Percentiles rank a stretch among this genome's conserved stretches.
Evolutionary conservation across 2,113 vertebrate species (phyloP).

Genomic region (Rhinolophus ferrumequinum): DNA sequence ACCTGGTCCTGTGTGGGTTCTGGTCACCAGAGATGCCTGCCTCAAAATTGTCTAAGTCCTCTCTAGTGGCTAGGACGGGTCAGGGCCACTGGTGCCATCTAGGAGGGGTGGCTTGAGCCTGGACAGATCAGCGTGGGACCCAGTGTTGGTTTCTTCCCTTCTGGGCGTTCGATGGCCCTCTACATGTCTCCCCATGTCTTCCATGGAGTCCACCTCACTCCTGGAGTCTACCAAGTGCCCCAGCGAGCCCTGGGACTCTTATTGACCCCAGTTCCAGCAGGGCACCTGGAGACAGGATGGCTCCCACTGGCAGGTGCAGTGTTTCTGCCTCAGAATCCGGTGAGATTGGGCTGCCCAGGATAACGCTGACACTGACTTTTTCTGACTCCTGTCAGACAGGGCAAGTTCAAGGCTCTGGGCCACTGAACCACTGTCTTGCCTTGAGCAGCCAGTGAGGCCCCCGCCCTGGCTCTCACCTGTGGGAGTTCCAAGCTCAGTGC

Average conservation of each 20-base stretch:
- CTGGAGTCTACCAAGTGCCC: neutral
- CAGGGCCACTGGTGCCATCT: neutral
- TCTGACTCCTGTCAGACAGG: neutral
- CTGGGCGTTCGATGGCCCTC: neutral
- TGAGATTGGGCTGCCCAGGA: neutral
- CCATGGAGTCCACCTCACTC: neutral
- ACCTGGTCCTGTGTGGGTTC: neutral
- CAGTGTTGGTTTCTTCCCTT: neutral
- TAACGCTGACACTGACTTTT: neutral
- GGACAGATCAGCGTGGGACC: neutral
- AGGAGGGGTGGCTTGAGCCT: neutral
- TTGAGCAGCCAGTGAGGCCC: accelerated
- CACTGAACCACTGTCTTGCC: neutral
- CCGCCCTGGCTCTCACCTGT: neutral
- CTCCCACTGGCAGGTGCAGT: neutral
- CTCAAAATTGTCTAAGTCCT: neutral
- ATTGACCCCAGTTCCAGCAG: neutral
- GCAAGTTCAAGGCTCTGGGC: neutral
- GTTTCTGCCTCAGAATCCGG: neutral
- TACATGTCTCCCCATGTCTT: neutral
- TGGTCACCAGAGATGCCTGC: neutral
- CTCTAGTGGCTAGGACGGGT: neutral
- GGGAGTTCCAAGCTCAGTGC: neutral
- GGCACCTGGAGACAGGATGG: neutral
- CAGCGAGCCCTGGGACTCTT: neutral